Conservation (phyloP, 2,113 vertebrate species). For the Tympanuchus pallidicinctus region DNA sequence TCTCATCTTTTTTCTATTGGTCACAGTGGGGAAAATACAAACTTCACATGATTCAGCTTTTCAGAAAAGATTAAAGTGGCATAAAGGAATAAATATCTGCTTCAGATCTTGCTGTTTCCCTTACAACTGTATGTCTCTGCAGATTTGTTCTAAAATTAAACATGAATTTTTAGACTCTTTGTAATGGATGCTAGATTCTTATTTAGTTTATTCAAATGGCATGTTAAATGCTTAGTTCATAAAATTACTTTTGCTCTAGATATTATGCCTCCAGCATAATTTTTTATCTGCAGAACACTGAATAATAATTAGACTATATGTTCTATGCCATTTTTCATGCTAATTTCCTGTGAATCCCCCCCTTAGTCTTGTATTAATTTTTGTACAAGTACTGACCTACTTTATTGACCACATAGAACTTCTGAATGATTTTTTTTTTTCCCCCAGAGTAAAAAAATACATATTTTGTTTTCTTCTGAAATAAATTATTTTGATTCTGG, state of each 20-base stretch:
- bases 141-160: background rate
- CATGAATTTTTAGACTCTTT: background rate
- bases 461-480: background rate
- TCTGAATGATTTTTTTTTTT: background rate
- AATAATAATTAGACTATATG: background rate
- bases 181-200: background rate
- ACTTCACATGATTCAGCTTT: background rate
- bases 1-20: background rate
- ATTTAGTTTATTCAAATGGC: background rate
- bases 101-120: background rate
- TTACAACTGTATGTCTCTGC: accelerated
- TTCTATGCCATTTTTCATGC: background rate
- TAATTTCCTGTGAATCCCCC: background rate
- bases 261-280: background rate
- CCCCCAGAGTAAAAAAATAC: background rate
- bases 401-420: background rate
- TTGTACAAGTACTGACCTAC: accelerated
- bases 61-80: background rate
- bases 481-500: background rate
- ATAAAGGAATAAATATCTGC: background rate
- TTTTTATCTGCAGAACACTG: background rate
- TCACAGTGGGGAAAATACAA: background rate
- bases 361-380: background rate
- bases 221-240: background rate
- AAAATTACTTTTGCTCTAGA: background rate